phyloP scores from a whole-genome alignment of 1,140 invertebrate genomes.

The Drosophila malerkotliana region DNA sequence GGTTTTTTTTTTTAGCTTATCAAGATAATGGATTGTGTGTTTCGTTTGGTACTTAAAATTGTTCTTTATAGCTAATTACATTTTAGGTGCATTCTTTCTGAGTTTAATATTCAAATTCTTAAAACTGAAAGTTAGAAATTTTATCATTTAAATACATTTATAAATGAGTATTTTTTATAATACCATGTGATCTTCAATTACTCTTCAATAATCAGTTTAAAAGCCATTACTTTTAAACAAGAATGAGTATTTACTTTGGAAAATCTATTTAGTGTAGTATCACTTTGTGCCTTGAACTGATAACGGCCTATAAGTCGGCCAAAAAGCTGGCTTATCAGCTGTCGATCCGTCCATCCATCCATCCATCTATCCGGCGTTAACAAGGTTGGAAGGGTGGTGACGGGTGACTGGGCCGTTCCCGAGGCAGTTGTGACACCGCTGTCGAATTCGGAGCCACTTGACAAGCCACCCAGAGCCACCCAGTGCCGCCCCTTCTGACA shows the following conservation, averaged over 20 bases:
- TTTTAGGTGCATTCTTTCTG: too few species aligned
- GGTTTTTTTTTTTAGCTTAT: too few species aligned
- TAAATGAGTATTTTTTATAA: too few species aligned
- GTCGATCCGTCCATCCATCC: background rate
- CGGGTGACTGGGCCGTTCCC: background rate
- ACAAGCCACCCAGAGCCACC: background rate
- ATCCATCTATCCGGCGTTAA: background rate
- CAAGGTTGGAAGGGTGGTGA: background rate
- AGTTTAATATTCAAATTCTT: too few species aligned
- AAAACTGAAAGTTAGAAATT: too few species aligned
- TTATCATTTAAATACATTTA: too few species aligned
- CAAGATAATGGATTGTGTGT: too few species aligned
- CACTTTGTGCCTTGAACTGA: constrained; percentile 12
- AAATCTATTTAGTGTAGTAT: background rate
- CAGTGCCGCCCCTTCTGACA: constrained; percentile 15
- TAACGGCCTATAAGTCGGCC: constrained; percentile 4
- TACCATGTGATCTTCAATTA: too few species aligned
- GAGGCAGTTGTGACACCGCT: constrained; percentile 25
- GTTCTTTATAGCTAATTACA: too few species aligned
- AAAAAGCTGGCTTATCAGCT: constrained; percentile 28
- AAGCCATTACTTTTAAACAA: background rate
- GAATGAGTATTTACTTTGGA: background rate
- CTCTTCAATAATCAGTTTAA: background rate
- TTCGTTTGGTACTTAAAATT: too few species aligned
- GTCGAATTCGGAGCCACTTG: constrained; percentile 23